Percentiles rank a stretch among this genome's conserved stretches.
Evolutionary conservation across 2,797 vertebrate species (phyloP).

Genomic region (Leuciscus waleckii): DNA sequence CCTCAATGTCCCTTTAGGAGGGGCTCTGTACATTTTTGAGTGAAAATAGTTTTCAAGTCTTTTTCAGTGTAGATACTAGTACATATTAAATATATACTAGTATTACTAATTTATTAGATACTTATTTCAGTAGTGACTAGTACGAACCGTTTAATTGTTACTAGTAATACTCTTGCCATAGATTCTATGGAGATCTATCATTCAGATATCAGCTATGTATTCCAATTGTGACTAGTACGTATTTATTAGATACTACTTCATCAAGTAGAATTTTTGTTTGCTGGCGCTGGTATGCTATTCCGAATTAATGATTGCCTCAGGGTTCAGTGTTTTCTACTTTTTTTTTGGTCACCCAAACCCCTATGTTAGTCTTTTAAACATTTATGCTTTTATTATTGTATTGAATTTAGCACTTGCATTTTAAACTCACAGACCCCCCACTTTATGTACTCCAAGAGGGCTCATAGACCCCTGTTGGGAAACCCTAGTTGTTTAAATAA

Average conservation of each 20-base stretch:
- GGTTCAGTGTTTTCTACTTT: not conserved
- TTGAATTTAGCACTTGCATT: not conserved
- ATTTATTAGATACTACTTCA: not conserved
- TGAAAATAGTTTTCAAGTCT: not conserved
- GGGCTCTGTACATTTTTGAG: not conserved
- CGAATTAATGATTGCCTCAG: not conserved
- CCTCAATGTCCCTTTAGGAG: not conserved
- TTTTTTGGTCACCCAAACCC: not conserved
- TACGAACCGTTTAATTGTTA: not conserved
- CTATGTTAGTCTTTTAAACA: not conserved
- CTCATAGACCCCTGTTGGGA: not conserved
- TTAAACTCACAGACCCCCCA: no score
- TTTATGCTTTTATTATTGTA: not conserved
- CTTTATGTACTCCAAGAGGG: not conserved
- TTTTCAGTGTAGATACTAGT: not conserved
- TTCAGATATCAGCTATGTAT: not conserved
- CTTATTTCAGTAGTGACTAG: not conserved
- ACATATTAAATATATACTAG: not conserved
- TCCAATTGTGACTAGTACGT: not conserved
- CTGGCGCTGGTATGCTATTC: not conserved
- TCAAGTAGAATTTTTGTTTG: no score
- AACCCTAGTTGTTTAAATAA: conserved; percentile 18
- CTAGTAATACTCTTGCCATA: not conserved
- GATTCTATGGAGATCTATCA: not conserved
- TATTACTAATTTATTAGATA: not conserved